These are phyloP conservation scores for Schizotus pectinicornis DNA, from an alignment of 2,888 invertebrate species.

Conservation along the genomic window DNA sequence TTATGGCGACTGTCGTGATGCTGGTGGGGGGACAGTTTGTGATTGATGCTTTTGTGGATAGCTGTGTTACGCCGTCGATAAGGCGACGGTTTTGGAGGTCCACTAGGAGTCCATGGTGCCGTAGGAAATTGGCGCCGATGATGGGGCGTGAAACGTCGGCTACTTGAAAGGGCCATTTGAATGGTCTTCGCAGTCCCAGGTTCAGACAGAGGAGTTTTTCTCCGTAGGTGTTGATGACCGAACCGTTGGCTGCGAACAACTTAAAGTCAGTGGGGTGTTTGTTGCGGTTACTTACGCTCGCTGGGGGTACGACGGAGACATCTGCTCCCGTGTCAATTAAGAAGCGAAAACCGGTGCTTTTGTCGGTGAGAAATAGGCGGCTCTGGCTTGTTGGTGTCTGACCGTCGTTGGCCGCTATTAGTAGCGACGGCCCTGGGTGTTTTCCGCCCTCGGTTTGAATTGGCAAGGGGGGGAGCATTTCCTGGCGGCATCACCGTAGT, in stretches of 20 bases:
- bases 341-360: background rate
- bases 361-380: slow-evolving; percentile 23
- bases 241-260: background rate
- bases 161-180: slow-evolving; percentile 35
- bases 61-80: background rate
- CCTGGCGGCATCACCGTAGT: slow-evolving; percentile 7
- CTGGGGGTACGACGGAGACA: slow-evolving; percentile 17
- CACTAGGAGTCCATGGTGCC: background rate
- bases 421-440: slow-evolving; percentile 6
- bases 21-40: background rate
- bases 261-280: background rate
- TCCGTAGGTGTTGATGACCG: slow-evolving; percentile 5
- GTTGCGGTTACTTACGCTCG: background rate
- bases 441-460: slow-evolving; percentile 10
- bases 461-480: slow-evolving; percentile 9
- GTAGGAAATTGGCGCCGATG: slow-evolving; percentile 13
- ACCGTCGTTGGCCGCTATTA: slow-evolving; percentile 18
- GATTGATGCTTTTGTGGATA: background rate
- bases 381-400: background rate
- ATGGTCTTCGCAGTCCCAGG: slow-evolving; percentile 1
- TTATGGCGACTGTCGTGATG: slow-evolving; percentile 6
- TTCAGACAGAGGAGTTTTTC: background rate
- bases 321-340: slow-evolving; percentile 22
- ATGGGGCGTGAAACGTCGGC: slow-evolving; percentile 10
- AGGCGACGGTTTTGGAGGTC: background rate